A percentile compares a stretch with the other conserved stretches of the same genome.
Conservation (phyloP, 2,113 vertebrate genomes). For the Anas platyrhynchos region DNA sequence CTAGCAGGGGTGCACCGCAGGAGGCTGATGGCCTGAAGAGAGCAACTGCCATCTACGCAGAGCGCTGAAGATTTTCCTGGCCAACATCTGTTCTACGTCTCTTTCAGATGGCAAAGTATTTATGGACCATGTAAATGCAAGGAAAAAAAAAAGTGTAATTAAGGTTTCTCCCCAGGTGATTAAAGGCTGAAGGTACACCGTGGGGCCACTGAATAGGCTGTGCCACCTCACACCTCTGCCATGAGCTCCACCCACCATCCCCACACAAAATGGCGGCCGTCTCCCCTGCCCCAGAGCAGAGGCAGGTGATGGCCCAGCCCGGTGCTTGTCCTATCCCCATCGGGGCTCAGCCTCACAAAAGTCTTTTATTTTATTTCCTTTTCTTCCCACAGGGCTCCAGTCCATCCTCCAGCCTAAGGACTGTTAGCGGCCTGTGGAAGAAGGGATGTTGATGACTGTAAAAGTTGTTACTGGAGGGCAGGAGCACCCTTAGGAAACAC, state of each 20-base stretch:
- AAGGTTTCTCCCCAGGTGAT: not conserved
- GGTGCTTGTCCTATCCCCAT: rapidly evolving
- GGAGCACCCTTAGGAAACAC: rapidly evolving
- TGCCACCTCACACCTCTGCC: no score
- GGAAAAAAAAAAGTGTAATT: not conserved
- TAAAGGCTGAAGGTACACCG: not conserved
- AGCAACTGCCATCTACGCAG: not conserved
- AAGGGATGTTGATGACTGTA: not conserved
- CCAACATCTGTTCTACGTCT: not conserved
- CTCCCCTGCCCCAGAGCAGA: rapidly evolving
- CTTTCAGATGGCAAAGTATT: not conserved
- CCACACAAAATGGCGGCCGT: rapidly evolving
- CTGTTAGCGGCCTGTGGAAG: not conserved
- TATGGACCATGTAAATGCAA: not conserved
- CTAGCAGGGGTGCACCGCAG: rapidly evolving
- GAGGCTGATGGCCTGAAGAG: not conserved
- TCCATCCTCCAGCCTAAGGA: not conserved
- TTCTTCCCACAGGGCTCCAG: not conserved
- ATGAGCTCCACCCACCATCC: rapidly evolving
- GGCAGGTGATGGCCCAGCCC: not conserved
- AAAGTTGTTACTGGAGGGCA: not conserved
- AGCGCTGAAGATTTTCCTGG: not conserved
- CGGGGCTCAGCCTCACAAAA: no score
- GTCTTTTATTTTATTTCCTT: not conserved
- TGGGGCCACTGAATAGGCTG: no score